Base-by-base conservation (phyloP, 53 echinoderm and acorn worm genomes). In the Holothuria scabra region DNA sequence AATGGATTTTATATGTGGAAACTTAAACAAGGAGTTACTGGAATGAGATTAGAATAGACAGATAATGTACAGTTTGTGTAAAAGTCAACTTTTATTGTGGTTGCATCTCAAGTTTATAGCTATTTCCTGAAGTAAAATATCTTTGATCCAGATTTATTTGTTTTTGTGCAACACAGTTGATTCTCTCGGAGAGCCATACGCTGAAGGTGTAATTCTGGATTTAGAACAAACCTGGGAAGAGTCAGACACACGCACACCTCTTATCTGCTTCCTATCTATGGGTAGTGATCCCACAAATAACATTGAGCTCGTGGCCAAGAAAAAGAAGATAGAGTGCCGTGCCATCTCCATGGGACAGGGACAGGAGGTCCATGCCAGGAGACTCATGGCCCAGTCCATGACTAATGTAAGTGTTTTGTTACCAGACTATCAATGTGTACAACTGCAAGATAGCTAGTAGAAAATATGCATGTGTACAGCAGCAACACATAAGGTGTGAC, bases 261-360 rank as follows among this genome's bases (percentile, higher is more conserved):
- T 97, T 26, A 90, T 97, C 88, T 97, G 97, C 83, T 93, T 97
- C 87, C 87, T 97, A 46, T 97, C 97, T 72, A 97, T 97, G 97
- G 97, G 97, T 55, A 94, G 94, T 18, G 97, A 97, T 67, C 97
- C 97, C 12, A 97, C 97, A 80, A 97, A 88, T 66, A 88, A 88
- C 84, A 97, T 97, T 19, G 97, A 97, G 65, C 55, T 76, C 9
- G 79, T 97, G 66, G 97, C 97, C 71, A 97, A 97, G 90, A 93
- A 93, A 76, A 91, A 94, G 84, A 96, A 96, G 92, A 90, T 90
- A 21, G 96, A 96, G 59, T 96, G 93, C 78, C 81, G 92, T 9
- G 81, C 96, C 63, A 96, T 96, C 81, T 96, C 96, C 71, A 93
- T 96, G 96, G 96, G 96, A 1, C 96, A 96, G 87, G 96, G 96